Percentiles rank a stretch among this genome's conserved stretches.
Evolutionary conservation across 2,888 invertebrate genomes (phyloP).

Genomic region (Drosophila dives): DNA sequence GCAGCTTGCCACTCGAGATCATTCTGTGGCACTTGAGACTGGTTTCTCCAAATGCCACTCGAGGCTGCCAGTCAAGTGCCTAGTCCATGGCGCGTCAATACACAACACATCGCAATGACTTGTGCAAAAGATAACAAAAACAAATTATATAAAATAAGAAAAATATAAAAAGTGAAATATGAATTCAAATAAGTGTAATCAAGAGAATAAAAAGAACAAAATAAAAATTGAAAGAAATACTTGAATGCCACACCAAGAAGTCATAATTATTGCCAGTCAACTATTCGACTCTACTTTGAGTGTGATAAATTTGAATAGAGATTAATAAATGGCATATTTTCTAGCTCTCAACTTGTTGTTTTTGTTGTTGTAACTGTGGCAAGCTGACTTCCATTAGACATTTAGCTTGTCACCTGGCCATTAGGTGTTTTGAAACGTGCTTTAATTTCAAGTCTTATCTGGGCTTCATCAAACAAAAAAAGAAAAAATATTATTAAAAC

Average conservation of each 20-base stretch:
- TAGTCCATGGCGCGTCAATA: slow-evolving; percentile 65
- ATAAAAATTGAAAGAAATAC: slow-evolving; percentile 45
- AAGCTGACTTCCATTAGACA: slow-evolving; percentile 11
- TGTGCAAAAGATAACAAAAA: slow-evolving; percentile 60
- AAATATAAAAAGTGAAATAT: slow-evolving; percentile 1
- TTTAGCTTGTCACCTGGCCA: slow-evolving; percentile 47
- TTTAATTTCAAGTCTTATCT: slow-evolving; percentile 28
- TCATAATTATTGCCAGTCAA: slow-evolving; percentile 80
- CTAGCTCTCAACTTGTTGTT: slow-evolving; percentile 1
- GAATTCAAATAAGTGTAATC: slow-evolving; percentile 27
- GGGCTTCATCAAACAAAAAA: slow-evolving; percentile 19
- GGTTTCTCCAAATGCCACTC: slow-evolving; percentile 76
- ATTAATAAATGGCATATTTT: slow-evolving; percentile 44
- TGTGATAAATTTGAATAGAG: slow-evolving; percentile 72
- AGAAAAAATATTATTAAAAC: neutral
- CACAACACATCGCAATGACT: slow-evolving; percentile 70
- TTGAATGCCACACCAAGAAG: slow-evolving; percentile 63
- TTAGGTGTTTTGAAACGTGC: slow-evolving; percentile 34
- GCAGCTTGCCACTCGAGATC: slow-evolving; percentile 65
- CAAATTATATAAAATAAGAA: slow-evolving; percentile 4
- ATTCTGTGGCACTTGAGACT: slow-evolving; percentile 78
- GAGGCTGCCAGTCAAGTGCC: slow-evolving; percentile 76
- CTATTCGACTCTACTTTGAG: slow-evolving; percentile 52
- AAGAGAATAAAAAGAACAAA: slow-evolving; percentile 1
- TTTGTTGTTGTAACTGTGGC: neutral